Evolutionary conservation across 2,113 vertebrate genomes (phyloP).

Genomic region (Edolisoma coerulescens): DNA sequence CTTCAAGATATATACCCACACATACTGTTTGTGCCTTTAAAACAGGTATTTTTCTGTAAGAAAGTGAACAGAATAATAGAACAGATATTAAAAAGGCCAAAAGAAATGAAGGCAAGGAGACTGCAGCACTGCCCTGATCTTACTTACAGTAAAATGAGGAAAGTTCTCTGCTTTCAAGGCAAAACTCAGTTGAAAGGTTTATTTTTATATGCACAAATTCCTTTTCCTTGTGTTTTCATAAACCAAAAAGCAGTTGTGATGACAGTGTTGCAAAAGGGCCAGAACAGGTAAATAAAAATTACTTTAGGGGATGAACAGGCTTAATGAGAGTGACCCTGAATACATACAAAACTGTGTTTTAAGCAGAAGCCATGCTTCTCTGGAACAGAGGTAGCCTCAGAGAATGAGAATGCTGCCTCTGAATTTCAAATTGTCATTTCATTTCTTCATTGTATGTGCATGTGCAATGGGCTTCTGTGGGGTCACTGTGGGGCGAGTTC

Average conservation of each 20-base stretch:
- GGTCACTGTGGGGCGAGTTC: background rate
- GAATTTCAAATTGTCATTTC: background rate
- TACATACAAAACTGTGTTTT: background rate
- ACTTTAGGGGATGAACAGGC: background rate
- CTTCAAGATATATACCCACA: background rate
- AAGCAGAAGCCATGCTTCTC: background rate
- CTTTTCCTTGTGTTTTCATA: constrained; percentile 2
- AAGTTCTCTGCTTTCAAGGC: background rate
- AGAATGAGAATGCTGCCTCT: background rate
- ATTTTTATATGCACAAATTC: background rate
- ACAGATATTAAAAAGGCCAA: background rate
- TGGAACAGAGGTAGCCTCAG: background rate
- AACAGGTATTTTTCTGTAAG: background rate
- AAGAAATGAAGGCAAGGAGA: background rate
- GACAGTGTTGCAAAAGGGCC: background rate
- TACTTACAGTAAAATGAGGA: background rate
- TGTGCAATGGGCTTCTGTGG: background rate
- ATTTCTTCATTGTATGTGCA: background rate
- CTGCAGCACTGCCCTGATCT: background rate
- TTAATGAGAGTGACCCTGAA: background rate
- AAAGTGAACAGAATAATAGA: background rate
- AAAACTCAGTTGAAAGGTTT: background rate
- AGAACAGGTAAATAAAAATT: constrained; percentile 43
- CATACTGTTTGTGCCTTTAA: background rate
- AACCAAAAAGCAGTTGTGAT: background rate